phyloP scores from a whole-genome alignment of 2,113 vertebrate species.

The Catharus minimus region DNA sequence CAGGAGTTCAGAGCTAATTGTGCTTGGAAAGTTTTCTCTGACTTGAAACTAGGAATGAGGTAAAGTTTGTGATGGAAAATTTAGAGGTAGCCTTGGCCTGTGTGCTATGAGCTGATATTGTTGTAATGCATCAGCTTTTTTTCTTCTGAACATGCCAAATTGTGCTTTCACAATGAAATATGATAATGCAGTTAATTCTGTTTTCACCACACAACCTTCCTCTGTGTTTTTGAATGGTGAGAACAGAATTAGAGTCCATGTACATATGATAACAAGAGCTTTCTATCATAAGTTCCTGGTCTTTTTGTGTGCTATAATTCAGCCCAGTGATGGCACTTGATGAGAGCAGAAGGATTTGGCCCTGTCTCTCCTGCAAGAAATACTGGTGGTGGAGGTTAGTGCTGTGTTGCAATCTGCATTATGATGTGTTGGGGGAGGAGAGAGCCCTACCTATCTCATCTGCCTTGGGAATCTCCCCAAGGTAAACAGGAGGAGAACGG shows the following conservation, averaged over 20 bases:
- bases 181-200: neutral
- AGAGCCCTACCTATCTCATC: neutral
- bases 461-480: slow-evolving; percentile 1
- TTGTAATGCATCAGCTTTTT: neutral
- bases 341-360: neutral
- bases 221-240: neutral
- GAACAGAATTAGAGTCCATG: neutral
- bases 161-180: neutral
- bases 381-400: neutral
- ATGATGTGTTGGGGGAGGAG: neutral
- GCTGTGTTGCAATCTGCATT: neutral
- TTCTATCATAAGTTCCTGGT: accelerated
- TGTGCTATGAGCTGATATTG: neutral
- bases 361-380: neutral
- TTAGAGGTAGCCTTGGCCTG: neutral
- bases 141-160: neutral
- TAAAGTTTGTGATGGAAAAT: neutral
- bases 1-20: neutral
- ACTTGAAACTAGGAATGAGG: neutral
- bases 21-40: neutral
- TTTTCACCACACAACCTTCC: neutral
- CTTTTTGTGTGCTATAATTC: neutral
- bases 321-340: neutral
- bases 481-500: neutral
- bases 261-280: neutral